Evolutionary conservation across 2,888 invertebrate species (phyloP), one percentile per base, ranked within the genome.

Genomic region (Rutpela maculata): DNA sequence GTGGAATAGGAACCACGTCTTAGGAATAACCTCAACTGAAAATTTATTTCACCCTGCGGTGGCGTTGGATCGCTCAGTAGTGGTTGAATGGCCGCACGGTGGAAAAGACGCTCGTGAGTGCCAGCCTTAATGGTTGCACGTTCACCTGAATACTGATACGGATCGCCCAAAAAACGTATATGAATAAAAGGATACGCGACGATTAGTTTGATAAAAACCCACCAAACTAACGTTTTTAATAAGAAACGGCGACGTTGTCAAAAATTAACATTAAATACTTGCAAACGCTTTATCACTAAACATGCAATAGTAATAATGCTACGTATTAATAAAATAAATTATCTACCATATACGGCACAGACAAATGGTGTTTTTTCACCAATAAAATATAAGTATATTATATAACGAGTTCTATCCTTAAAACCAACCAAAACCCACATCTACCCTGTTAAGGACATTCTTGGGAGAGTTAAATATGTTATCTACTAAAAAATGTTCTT

Each of bases 271-370:
- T 75, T 63, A 63, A 75, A 69, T 63, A 19, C 65, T 70, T 56
- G 63, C 75, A 70, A 75, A 75, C 75, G 69, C 65, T 68, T 74
- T 43, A 62, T 31, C 19, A 75, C 69, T 75, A 70, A 75, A 75
- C 75, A 70, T 75, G 75, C 75, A 65, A 75, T 70, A 75, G 56
- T 68, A 70, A 75, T 65, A 70, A 63, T 70, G 63, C 57, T 43
- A 43, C 7, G 50, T 50, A 50, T 65, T 65, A 31, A 75, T 75
- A 69, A 70, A 70, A 75, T 75, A 75, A 75, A 65, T 69, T 59
- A 67, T 72, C 35, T 60, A 65, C 56, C 70, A 56, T 70, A 75
- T 17, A 43, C 63, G 68, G 74, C 75, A 75, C 75, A 65, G 59
- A 70, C 67, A 68, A 63, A 59, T 19, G 60, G 59, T 38, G 59